phyloP scores from a whole-genome alignment of 2,888 invertebrate species.

The Drosophila mulleri region DNA sequence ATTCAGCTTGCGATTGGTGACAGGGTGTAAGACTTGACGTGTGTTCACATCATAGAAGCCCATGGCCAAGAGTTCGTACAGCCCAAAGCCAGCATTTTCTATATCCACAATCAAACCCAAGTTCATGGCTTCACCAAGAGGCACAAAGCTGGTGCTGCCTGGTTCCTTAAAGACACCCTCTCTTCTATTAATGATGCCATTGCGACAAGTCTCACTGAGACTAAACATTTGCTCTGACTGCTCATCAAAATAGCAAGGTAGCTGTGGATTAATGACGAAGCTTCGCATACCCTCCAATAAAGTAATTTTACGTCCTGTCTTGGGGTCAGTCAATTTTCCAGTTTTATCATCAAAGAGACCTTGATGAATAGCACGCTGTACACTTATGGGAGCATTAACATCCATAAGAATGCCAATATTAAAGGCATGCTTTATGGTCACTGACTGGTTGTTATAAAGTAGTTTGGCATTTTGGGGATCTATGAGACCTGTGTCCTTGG shows the following conservation, averaged over 20 bases:
- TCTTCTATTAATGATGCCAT: constrained; percentile 92
- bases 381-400: constrained; percentile 91
- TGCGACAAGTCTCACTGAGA: constrained; percentile 92
- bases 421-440: constrained; percentile 91
- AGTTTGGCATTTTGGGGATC: constrained; percentile 90
- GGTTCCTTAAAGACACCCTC: constrained; percentile 92
- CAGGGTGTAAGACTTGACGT: constrained; percentile 90
- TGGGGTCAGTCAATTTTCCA: constrained; percentile 93
- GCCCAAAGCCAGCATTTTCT: constrained; percentile 92
- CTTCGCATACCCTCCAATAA: constrained; percentile 93
- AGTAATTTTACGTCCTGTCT: constrained; percentile 91
- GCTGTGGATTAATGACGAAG: constrained; percentile 91
- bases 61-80: constrained; percentile 92
- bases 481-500: constrained; percentile 90
- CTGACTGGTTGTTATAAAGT: constrained; percentile 87
- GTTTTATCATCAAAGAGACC: constrained; percentile 93
- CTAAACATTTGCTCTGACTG: constrained; percentile 90
- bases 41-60: constrained; percentile 90
- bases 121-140: constrained; percentile 91
- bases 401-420: constrained; percentile 92
- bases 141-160: constrained; percentile 88
- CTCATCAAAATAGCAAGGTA: constrained; percentile 93
- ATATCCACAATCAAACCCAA: constrained; percentile 94
- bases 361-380: constrained; percentile 94
- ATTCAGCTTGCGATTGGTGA: constrained; percentile 90